Evolutionary conservation across 2,113 vertebrate species (phyloP).

Genomic region (Trichechus manatus): DNA sequence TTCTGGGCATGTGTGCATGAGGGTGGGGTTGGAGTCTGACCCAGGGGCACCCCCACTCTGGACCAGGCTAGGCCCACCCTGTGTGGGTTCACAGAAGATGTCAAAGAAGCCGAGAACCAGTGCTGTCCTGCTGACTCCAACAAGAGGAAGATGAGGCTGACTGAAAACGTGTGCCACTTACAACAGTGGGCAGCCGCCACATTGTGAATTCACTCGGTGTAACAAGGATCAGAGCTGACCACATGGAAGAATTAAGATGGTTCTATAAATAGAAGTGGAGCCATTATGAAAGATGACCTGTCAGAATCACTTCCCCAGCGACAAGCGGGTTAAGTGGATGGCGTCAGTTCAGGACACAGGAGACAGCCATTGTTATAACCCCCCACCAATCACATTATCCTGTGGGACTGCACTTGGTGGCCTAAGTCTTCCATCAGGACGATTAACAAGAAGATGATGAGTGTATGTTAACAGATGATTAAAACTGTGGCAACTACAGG

Average conservation of each 20-base stretch:
- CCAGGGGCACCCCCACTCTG: accelerated
- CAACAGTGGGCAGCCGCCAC: accelerated
- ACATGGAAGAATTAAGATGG: neutral
- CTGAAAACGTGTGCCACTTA: neutral
- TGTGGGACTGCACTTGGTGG: neutral
- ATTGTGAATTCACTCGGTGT: neutral
- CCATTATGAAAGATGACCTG: slow-evolving; percentile 22
- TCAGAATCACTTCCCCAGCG: neutral
- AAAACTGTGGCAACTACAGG: neutral
- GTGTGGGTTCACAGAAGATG: too few relatives aligned
- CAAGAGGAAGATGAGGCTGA: neutral
- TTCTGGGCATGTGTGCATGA: neutral
- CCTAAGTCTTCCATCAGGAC: neutral
- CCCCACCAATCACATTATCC: neutral
- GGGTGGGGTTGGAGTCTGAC: neutral
- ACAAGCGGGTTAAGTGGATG: neutral
- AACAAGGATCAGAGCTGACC: neutral
- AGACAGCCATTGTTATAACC: neutral
- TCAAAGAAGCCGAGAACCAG: neutral
- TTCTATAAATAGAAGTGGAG: neutral
- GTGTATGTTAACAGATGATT: neutral
- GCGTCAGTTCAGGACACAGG: neutral
- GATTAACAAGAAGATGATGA: neutral
- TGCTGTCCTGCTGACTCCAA: neutral
- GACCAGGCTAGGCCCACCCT: neutral